A percentile compares a stretch with the other conserved stretches of the same genome.
These are phyloP conservation scores for Salmo trutta DNA, from an alignment of 2,797 vertebrate genomes.

Conservation along the genomic window DNA sequence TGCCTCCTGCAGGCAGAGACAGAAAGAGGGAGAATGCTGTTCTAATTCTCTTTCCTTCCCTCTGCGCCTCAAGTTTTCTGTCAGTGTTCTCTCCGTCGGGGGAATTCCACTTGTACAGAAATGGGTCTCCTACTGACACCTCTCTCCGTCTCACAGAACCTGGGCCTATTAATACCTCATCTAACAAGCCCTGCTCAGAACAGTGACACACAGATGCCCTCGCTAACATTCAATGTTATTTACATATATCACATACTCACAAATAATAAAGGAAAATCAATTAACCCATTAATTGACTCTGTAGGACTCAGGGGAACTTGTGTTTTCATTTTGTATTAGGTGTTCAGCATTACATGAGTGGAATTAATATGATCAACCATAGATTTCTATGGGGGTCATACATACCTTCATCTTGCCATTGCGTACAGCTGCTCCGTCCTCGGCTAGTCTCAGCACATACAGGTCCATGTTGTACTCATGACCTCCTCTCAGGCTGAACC, in stretches of 20 bases:
- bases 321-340: too few species aligned
- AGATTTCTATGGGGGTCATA: slow-evolving; percentile 9
- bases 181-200: slow-evolving; percentile 47
- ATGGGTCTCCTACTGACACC: slow-evolving; percentile 60
- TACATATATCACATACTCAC: neutral
- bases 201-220: slow-evolving; percentile 16
- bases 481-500: slow-evolving; percentile 96
- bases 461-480: slow-evolving; percentile 99
- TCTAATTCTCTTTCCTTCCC: slow-evolving; percentile 48
- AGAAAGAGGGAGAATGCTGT: slow-evolving; percentile 14
- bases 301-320: neutral
- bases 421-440: slow-evolving; percentile 93
- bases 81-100: slow-evolving; percentile 56
- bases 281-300: slow-evolving; percentile 24
- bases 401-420: slow-evolving; percentile 97
- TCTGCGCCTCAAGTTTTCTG: slow-evolving; percentile 64
- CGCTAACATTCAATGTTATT: slow-evolving; percentile 12
- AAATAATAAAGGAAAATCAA: slow-evolving; percentile 13
- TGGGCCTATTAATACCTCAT: slow-evolving; percentile 60
- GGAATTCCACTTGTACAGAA: slow-evolving; percentile 65
- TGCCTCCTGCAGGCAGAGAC: too few species aligned
- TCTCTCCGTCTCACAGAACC: slow-evolving; percentile 55
- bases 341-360: too few species aligned
- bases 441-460: slow-evolving; percentile 93
- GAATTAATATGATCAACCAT: too few species aligned